Percentiles rank a stretch among this genome's conserved stretches.
These are phyloP conservation scores for Pterostichus niger DNA, from an alignment of 2,888 invertebrate species.

Conservation along the genomic window DNA sequence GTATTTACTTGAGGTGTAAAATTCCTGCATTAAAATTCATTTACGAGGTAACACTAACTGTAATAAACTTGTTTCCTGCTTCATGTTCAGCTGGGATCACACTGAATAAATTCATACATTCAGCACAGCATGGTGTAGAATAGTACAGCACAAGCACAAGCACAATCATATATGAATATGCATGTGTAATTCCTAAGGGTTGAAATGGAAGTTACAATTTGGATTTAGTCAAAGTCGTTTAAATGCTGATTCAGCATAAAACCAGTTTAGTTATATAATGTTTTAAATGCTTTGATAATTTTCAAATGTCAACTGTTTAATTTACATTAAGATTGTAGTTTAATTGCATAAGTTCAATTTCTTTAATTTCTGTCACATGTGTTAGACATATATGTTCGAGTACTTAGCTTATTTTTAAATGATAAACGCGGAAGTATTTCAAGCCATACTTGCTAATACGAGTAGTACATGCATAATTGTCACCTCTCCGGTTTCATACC, in stretches of 20 bases:
- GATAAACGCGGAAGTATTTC: no score
- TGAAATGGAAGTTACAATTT: not conserved
- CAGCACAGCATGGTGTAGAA: not conserved
- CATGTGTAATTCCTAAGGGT: conserved; percentile 2
- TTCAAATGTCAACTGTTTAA: not conserved
- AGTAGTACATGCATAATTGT: no score
- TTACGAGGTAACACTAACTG: not conserved
- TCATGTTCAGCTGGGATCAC: not conserved
- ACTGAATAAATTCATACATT: conserved; percentile 20
- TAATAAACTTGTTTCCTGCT: conserved; percentile 30
- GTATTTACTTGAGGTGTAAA: conserved; percentile 31
- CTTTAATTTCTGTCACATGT: no score
- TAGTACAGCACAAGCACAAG: not conserved
- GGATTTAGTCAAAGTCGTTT: conserved; percentile 2
- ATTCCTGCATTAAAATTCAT: conserved; percentile 41
- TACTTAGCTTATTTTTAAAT: no score
- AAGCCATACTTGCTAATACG: no score
- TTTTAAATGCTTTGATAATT: not conserved
- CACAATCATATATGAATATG: conserved; percentile 1
- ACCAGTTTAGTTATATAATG: not conserved
- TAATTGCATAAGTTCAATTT: not conserved
- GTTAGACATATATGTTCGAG: no score
- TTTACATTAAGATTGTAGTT: not conserved
- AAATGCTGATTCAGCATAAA: conserved; percentile 3
- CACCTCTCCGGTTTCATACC: no score